Evolutionary conservation across 1,140 invertebrate genomes (phyloP).

Genomic region (Zaprionus davidi): DNA sequence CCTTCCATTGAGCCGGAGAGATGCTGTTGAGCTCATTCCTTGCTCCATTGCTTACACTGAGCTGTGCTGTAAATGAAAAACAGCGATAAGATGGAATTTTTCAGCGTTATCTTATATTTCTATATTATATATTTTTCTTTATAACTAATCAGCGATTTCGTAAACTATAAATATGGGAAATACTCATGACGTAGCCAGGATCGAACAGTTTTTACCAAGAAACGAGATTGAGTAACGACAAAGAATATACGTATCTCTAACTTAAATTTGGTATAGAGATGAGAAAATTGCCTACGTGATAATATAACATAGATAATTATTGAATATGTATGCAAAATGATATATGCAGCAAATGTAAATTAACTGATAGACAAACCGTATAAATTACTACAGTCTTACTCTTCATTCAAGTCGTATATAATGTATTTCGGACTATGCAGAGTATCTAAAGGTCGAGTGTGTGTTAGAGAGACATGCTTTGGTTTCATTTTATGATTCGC

Average conservation of each 20-base stretch:
- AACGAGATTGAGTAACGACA: neutral
- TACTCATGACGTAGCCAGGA: neutral
- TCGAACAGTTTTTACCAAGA: neutral
- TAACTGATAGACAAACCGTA: neutral
- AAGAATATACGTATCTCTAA: neutral
- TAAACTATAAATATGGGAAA: neutral
- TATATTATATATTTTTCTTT: neutral
- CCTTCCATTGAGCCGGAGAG: conserved; percentile 51
- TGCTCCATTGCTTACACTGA: conserved; percentile 31
- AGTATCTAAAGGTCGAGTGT: neutral
- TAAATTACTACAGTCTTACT: neutral
- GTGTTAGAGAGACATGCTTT: neutral
- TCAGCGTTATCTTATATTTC: neutral
- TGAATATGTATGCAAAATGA: neutral
- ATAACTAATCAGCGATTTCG: neutral
- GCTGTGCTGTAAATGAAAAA: conserved; percentile 35
- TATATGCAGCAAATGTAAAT: neutral
- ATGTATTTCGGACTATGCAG: neutral
- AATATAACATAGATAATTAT: neutral
- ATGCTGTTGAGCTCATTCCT: conserved; percentile 41
- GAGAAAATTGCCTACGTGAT: neutral
- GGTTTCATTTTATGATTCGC: neutral
- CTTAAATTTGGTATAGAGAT: neutral
- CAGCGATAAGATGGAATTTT: conserved; percentile 2
- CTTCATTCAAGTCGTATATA: no score